Evolutionary conservation across 2,113 vertebrate species (phyloP), one percentile per base, ranked within the genome.

Genomic region (Aix galericulata): DNA sequence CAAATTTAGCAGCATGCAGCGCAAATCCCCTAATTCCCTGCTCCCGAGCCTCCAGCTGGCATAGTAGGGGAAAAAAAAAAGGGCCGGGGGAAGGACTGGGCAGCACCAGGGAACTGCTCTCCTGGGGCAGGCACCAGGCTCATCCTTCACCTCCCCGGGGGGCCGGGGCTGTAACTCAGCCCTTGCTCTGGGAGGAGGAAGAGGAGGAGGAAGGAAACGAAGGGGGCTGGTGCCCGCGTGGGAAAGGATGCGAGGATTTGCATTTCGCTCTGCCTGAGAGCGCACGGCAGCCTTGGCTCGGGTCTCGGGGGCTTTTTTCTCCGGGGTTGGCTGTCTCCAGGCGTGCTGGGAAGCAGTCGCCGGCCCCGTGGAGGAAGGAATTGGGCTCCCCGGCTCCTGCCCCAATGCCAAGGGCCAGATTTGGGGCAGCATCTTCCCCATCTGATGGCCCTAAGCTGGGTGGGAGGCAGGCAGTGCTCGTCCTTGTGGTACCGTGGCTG

Each of bases 1-100:
- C 98, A 98, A 97, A 97, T 98, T 98, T 98, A 98, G 97, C 98
- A 98, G 98, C 98, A 95, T 98, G 98, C 98, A 98, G 98, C 98
- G 98, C 98, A 98, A 98, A 97, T 95, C 95, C 95, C 95, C 94
- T 97, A 96, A 97, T 95, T 85, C 94, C 94, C 79, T 66, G 89
- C 96, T 95, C 67, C 29, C 64, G 36, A 53, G 79, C 82, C 90
- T 91, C 93, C 94, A 93, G 91, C 94, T 97, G 95, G 92, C 75
- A 82, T 83, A 25, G 44, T 8, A 5, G 58, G 83, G 82, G 63
- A 17, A n/a, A 9, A 31, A 9, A 31, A 48, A 46, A 27, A n/a
- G 56, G 18, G 11, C 20, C 6, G 13, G 55, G 82, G 68, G 73
- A 73, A 84, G 74, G 89, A 80, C 91, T 44, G 66, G 50, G 93